Evolutionary conservation across 1,140 invertebrate genomes (phyloP), one percentile per base, ranked within the genome.

Genomic region (Ladona fulva): DNA sequence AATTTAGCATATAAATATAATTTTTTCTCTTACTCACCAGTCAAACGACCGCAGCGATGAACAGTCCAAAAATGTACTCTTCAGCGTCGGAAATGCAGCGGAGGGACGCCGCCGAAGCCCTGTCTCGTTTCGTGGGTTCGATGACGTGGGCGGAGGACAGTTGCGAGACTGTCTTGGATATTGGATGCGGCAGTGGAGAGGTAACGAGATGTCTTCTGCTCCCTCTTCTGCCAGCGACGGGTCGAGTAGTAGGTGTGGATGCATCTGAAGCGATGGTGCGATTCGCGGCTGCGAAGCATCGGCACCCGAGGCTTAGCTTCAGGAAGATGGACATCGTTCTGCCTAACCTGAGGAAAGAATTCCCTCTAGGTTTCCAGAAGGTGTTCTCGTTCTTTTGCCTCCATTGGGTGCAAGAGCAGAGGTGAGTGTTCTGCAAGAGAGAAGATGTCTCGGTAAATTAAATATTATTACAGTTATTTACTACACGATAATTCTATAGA

Each of bases 371-470:
- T 7, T 94, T 92, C 80, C 87, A 92, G 79, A 92, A 94, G 81
- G 88, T 90, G 0, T 90, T 93, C 76, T 95, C 93, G 0, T 94
- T 95, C 81, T 94, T 94, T 82, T 92, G 93, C 79, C 85, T 95
- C 0, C 93, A 95, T 80, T 95, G 93, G 93, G 90, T 94, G 42
- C 89, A 90, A 78, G 88, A 94, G 81, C 89, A 92, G 80, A 88
- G 87, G 89, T 93, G 87, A 86, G 88, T 5, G 52, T 19, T n/a
- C n/a, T n/a, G n/a, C n/a, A n/a, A n/a, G n/a, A n/a, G n/a, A n/a
- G n/a, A n/a, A n/a, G n/a, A n/a, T n/a, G n/a, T n/a, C n/a, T n/a
- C n/a, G n/a, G n/a, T n/a, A n/a, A n/a, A n/a, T n/a, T n/a, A n/a
- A n/a, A n/a, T n/a, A n/a, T n/a, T n/a, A n/a, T n/a, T n/a, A n/a